A percentile compares a stretch with the other conserved stretches of the same genome.
These are phyloP conservation scores for Montifringilla adamsi DNA, from an alignment of 2,113 vertebrate species.

Conservation along the genomic window DNA sequence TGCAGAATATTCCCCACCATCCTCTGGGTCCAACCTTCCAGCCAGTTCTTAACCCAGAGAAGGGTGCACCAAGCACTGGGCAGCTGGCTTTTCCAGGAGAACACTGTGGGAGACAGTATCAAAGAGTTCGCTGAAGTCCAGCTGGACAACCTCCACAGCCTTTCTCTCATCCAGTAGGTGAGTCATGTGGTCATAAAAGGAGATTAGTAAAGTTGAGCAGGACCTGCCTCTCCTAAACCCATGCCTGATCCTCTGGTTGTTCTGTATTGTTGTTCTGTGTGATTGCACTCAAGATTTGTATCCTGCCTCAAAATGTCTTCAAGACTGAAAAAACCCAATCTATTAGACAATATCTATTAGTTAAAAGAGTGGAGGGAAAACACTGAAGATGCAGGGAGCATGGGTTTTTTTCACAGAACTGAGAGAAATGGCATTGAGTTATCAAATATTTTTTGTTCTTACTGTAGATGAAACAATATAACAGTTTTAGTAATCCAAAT, in stretches of 20 bases:
- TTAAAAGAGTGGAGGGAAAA: background rate
- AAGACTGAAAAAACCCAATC: background rate
- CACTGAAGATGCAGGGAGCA: background rate
- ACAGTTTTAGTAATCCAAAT: background rate
- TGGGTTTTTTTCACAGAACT: background rate
- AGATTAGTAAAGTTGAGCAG: background rate
- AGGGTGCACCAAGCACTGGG: rapidly evolving
- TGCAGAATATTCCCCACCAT: background rate
- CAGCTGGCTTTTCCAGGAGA: background rate
- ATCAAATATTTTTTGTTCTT: background rate
- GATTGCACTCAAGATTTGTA: background rate
- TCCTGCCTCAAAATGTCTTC: background rate
- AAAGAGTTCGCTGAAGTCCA: background rate
- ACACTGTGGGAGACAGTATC: background rate
- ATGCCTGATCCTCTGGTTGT: background rate
- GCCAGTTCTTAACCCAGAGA: background rate
- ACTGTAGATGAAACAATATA: background rate
- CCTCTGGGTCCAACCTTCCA: background rate
- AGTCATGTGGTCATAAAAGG: background rate
- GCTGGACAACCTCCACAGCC: background rate
- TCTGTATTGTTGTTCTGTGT: background rate
- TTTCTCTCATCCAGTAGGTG: background rate
- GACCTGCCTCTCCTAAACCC: background rate
- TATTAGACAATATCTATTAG: background rate
- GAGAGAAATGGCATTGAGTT: background rate